Conservation (phyloP, 2,113 vertebrate genomes). For the Puffinus mauretanicus region DNA sequence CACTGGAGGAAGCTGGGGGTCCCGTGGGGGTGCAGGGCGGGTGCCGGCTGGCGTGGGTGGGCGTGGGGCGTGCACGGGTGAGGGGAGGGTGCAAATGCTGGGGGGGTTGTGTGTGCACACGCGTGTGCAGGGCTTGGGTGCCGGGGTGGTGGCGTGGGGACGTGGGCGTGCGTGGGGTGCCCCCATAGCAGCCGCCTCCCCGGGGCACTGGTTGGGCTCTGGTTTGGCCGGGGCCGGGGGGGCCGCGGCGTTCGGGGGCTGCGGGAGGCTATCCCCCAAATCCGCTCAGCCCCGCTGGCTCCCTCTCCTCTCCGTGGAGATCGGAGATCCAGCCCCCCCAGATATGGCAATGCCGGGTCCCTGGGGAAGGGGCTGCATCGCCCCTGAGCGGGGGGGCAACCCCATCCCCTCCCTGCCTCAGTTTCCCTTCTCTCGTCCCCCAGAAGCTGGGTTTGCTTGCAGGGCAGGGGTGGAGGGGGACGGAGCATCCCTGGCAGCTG, state of each 20-base stretch:
- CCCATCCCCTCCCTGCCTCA: not conserved
- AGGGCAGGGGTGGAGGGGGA: not conserved
- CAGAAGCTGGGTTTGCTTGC: not conserved
- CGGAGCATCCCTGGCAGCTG: not conserved
- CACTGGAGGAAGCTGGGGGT: not conserved
- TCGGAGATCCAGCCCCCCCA: not conserved
- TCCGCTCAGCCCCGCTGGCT: not conserved
- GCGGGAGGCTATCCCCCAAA: not conserved
- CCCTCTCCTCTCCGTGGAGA: not conserved
- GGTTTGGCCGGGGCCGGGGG: not conserved
- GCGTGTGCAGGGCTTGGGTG: not conserved
- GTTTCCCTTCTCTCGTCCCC: not conserved
- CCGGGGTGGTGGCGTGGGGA: not conserved
- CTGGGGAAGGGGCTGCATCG: not conserved
- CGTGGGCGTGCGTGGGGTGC: not conserved
- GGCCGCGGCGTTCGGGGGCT: not conserved
- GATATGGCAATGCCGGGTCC: not conserved
- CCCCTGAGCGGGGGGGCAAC: not conserved
- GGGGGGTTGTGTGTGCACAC: no score
- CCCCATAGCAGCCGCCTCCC: not conserved
- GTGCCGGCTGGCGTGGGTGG: not conserved
- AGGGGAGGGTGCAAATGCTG: not conserved
- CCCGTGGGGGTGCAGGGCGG: not conserved
- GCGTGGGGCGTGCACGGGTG: rapidly evolving
- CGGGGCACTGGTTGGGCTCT: not conserved